Evolutionary conservation across 2,113 vertebrate genomes (phyloP).

Genomic region (Syngnathus scovelli): DNA sequence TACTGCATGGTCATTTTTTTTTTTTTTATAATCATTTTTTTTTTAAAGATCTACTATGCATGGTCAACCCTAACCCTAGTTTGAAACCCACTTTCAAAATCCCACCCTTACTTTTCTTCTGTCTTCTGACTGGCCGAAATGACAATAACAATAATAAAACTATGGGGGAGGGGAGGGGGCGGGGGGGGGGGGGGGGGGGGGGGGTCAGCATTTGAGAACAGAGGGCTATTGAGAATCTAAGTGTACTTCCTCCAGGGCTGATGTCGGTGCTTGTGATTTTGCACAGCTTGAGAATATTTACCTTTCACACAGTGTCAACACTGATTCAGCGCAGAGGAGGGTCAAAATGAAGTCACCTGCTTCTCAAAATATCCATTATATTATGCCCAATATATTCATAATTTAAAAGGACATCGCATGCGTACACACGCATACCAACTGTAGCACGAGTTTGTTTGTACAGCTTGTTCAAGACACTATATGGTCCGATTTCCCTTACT

Average conservation of each 20-base stretch:
- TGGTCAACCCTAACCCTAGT: no score
- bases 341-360: constrained; percentile 61
- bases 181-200: constrained; percentile 6
- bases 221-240: constrained; percentile 52
- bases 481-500: constrained; percentile 23
- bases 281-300: constrained; percentile 61
- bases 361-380: constrained; percentile 43
- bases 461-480: constrained; percentile 40
- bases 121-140: not conserved
- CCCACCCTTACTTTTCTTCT: no score
- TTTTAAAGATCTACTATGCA: no score
- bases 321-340: constrained; percentile 43
- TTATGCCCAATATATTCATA: constrained; percentile 24
- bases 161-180: constrained; percentile 5
- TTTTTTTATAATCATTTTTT: no score
- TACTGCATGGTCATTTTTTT: no score
- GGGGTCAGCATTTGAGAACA: constrained; percentile 44
- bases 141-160: not conserved
- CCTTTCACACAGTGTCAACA: constrained; percentile 58
- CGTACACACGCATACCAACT: constrained; percentile 6
- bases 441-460: constrained; percentile 44
- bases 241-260: constrained; percentile 22
- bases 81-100: no score
- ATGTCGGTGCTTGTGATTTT: constrained; percentile 55
- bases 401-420: constrained; percentile 13